Conservation (phyloP, 2,113 vertebrate species). For the Pangasianodon gigas region DNA sequence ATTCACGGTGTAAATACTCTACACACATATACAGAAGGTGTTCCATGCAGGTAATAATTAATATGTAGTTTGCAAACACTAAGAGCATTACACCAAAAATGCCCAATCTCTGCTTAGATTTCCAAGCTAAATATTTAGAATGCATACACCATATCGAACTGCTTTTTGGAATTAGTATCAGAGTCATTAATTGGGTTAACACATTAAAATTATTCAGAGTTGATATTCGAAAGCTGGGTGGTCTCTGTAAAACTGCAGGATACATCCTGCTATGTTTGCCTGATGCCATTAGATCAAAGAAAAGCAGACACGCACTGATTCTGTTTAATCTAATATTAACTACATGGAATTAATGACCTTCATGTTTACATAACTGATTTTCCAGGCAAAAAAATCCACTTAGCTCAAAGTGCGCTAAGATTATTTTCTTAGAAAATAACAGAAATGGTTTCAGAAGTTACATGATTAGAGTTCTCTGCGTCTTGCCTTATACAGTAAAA, state of each 20-base stretch:
- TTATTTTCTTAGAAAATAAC: slow-evolving; percentile 23
- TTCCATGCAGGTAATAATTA: neutral
- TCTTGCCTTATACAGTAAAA: slow-evolving; percentile 11
- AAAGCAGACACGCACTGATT: neutral
- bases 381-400: neutral
- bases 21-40: neutral
- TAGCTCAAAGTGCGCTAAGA: slow-evolving; percentile 23
- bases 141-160: neutral
- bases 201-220: neutral
- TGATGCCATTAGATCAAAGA: slow-evolving; percentile 12
- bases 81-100: neutral
- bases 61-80: neutral
- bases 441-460: neutral
- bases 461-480: neutral
- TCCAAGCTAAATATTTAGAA: neutral
- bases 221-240: slow-evolving; percentile 16
- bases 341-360: slow-evolving; percentile 35
- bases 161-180: neutral
- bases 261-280: slow-evolving; percentile 6
- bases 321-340: slow-evolving; percentile 44
- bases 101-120: neutral
- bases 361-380: slow-evolving; percentile 35
- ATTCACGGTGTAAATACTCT: neutral
- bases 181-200: neutral
- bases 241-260: slow-evolving; percentile 2